These are phyloP conservation scores for Boulengeromyrus knoepffleri DNA, from an alignment of 2,113 vertebrate genomes.

Conservation along the genomic window DNA sequence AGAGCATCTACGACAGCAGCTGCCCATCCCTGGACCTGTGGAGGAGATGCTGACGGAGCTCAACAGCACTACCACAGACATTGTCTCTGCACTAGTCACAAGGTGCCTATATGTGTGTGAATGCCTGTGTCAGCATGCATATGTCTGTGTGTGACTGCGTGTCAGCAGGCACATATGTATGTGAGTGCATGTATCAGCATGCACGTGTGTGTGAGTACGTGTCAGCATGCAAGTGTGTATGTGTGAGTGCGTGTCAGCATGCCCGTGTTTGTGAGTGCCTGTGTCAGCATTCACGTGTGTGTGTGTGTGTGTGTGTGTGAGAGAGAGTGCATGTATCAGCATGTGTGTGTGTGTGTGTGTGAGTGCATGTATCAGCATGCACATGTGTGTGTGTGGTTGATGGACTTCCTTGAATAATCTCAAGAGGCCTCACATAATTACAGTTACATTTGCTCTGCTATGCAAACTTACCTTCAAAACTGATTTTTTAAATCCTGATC, in stretches of 20 bases:
- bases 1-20: slow-evolving; percentile 88
- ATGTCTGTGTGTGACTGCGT: background rate
- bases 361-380: background rate
- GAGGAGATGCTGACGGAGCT: slow-evolving; percentile 87
- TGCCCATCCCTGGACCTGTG: slow-evolving; percentile 86
- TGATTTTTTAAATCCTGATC: background rate
- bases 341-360: background rate
- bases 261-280: too few species aligned
- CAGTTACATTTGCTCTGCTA: background rate
- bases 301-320: background rate
- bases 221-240: too few species aligned
- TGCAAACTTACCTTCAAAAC: background rate
- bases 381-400: background rate
- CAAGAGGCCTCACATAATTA: background rate
- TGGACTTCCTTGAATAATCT: background rate
- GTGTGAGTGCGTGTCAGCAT: too few species aligned
- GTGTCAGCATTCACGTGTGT: background rate
- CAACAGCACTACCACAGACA: slow-evolving; percentile 89
- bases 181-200: too few species aligned
- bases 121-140: background rate
- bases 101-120: slow-evolving; percentile 61
- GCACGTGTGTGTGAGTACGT: too few species aligned
- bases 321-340: background rate
- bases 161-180: too few species aligned
- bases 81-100: slow-evolving; percentile 92